Conservation (phyloP, 2,113 vertebrate species). For the Paralichthys olivaceus region DNA sequence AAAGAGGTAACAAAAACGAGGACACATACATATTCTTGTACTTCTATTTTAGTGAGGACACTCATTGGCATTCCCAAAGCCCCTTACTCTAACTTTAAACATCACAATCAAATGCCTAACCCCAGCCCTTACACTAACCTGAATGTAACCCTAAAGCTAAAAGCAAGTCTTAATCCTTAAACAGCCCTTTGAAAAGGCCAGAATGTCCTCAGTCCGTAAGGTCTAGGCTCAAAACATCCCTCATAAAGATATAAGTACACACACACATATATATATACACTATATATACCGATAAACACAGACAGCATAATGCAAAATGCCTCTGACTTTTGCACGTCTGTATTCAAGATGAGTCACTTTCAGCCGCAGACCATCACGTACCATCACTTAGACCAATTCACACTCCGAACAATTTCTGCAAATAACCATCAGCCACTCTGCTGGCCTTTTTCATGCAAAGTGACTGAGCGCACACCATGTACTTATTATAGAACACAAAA, state of each 20-base stretch:
- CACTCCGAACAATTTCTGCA: constrained; percentile 42
- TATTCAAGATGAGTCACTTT: constrained; percentile 67
- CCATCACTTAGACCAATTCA: constrained; percentile 63
- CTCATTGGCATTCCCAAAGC: no score
- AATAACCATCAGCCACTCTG: constrained; percentile 58
- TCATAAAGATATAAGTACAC: background rate
- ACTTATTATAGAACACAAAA: constrained; percentile 29
- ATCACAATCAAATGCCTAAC: no score
- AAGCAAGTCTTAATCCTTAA: no score
- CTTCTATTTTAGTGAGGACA: no score
- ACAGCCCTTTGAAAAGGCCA: no score
- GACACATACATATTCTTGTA: no score
- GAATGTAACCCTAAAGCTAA: no score
- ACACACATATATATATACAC: constrained; percentile 2
- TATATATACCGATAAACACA: background rate
- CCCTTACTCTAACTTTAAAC: no score
- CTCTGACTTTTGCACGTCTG: constrained; percentile 47
- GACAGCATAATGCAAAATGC: constrained; percentile 47
- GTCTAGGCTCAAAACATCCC: no score
- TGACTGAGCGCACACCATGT: constrained; percentile 22
- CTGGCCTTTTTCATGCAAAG: constrained; percentile 40
- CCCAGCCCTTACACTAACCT: no score
- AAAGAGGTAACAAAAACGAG: no score
- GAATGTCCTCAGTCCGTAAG: no score
- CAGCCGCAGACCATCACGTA: constrained; percentile 42